A percentile compares a stretch with the other conserved stretches of the same genome.
These are phyloP conservation scores for Chelonus insularis DNA, from an alignment of 1,140 invertebrate species.

Conservation along the genomic window DNA sequence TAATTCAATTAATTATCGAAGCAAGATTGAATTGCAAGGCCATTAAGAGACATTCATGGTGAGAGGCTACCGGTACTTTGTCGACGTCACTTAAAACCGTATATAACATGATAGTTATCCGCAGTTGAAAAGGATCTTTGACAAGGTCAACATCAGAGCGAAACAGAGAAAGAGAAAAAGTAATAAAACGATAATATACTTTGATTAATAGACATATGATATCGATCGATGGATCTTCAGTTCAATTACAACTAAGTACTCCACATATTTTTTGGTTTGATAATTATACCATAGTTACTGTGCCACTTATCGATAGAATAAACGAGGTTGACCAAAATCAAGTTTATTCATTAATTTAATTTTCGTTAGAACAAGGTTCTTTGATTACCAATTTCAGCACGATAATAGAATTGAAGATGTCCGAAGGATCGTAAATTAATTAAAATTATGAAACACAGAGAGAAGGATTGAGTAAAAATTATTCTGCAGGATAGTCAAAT, in stretches of 20 bases:
- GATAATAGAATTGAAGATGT: slow-evolving; percentile 18
- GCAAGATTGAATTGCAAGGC: slow-evolving; percentile 1
- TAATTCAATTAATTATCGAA: slow-evolving; percentile 4
- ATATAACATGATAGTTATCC: neutral
- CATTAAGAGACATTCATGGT: slow-evolving; percentile 2
- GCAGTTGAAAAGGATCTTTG: neutral
- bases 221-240: neutral
- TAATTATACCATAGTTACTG: neutral
- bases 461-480: too few relatives aligned
- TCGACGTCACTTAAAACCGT: slow-evolving; percentile 1
- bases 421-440: neutral
- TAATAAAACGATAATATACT: neutral
- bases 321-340: neutral
- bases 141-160: neutral
- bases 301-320: neutral
- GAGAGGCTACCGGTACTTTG: slow-evolving; percentile 10
- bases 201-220: neutral
- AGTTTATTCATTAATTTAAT: slow-evolving; percentile 14
- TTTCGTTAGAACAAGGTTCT: slow-evolving; percentile 16
- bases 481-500: too few relatives aligned
- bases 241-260: too few relatives aligned
- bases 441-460: neutral
- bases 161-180: neutral
- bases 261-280: too few relatives aligned
- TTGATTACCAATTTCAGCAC: slow-evolving; percentile 21